These are phyloP conservation scores for Cyanoramphus novaezelandiae DNA, from an alignment of 2,113 vertebrate species.

Conservation along the genomic window DNA sequence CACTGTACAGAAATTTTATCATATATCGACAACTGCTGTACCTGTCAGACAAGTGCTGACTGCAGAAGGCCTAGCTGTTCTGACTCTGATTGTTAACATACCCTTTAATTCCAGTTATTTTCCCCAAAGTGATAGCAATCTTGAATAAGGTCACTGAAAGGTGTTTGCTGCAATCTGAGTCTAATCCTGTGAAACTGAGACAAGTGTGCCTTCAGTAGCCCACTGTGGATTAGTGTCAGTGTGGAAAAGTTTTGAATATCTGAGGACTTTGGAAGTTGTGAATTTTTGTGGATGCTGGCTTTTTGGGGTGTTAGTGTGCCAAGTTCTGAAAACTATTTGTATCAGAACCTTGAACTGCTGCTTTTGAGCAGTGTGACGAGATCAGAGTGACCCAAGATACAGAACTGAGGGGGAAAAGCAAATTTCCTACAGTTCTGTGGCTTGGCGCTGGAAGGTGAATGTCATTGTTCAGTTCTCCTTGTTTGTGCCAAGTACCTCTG, in stretches of 20 bases:
- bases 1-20: neutral
- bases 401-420: neutral
- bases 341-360: neutral
- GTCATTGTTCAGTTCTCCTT: neutral
- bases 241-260: neutral
- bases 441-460: neutral
- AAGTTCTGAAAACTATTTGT: neutral
- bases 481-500: neutral
- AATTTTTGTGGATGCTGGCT: neutral
- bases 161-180: neutral
- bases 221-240: neutral
- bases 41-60: neutral
- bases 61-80: neutral
- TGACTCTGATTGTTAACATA: neutral
- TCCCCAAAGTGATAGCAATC: accelerated
- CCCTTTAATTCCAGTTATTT: neutral
- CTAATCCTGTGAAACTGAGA: neutral
- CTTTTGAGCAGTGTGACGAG: neutral
- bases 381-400: neutral
- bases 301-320: neutral
- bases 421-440: neutral
- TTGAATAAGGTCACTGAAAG: neutral
- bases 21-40: neutral
- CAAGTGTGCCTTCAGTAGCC: neutral
- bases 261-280: neutral